Evolutionary conservation across 2,888 invertebrate genomes (phyloP).

Genomic region (Dasypogon diadema): DNA sequence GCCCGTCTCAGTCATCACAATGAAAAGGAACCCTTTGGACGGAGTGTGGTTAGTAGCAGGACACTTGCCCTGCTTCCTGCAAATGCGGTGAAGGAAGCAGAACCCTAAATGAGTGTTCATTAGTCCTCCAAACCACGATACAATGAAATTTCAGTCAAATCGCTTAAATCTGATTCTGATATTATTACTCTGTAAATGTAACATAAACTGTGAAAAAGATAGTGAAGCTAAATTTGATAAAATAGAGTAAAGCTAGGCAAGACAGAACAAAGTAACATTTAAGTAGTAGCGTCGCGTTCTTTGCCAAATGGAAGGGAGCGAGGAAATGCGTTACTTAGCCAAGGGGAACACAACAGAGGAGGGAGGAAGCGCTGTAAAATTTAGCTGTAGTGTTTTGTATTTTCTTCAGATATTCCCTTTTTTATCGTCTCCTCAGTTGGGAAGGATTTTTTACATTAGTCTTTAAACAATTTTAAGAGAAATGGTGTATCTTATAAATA

Average conservation of each 20-base stretch:
- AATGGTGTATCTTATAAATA: constrained; percentile 10
- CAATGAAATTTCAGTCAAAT: not conserved
- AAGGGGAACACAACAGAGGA: constrained; percentile 24
- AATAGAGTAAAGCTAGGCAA: constrained; percentile 32
- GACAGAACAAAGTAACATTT: constrained; percentile 20
- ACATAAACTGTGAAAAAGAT: constrained; percentile 20
- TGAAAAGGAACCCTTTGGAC: too few relatives aligned
- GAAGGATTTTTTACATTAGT: not conserved
- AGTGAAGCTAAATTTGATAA: constrained; percentile 29
- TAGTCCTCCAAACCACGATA: constrained; percentile 12
- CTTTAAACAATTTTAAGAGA: not conserved
- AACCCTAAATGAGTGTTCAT: constrained; percentile 42
- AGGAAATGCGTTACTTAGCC: constrained; percentile 45
- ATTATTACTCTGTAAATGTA: constrained; percentile 36
- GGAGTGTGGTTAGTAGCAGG: too few relatives aligned
- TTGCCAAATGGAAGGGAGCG: too few relatives aligned
- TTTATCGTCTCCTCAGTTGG: not conserved
- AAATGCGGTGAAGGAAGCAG: too few relatives aligned
- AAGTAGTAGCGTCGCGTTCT: constrained; percentile 50
- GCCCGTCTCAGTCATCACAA: too few relatives aligned
- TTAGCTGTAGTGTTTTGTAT: constrained; percentile 44
- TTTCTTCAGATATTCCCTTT: constrained; percentile 33
- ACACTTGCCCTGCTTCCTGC: too few relatives aligned
- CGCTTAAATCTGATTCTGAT: constrained; percentile 17
- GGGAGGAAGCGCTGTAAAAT: constrained; percentile 40